These are phyloP conservation scores for Drosophila nebulosa DNA, from an alignment of 1,140 invertebrate genomes.

Conservation along the genomic window DNA sequence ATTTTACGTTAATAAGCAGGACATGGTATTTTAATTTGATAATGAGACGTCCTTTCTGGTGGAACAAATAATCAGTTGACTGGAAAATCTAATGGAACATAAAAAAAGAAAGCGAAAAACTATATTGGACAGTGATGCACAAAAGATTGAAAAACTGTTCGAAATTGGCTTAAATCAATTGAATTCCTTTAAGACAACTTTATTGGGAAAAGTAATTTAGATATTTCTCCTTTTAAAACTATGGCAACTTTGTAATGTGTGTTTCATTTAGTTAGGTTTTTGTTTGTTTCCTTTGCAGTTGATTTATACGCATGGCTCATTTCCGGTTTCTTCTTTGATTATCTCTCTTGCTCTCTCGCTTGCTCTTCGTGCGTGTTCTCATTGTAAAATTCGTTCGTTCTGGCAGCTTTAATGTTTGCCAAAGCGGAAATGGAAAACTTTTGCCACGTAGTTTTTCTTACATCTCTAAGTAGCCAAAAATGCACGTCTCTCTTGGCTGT, in stretches of 20 bases:
- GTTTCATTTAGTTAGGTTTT: constrained; percentile 22
- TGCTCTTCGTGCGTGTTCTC: constrained; percentile 24
- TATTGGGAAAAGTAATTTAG: not conserved
- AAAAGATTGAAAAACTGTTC: not conserved
- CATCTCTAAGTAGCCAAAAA: constrained; percentile 63
- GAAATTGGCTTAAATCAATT: not conserved
- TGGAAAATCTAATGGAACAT: constrained; percentile 5
- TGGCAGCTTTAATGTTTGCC: constrained; percentile 77
- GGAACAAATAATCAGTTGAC: not conserved
- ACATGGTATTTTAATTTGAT: constrained; percentile 50
- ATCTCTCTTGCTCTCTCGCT: constrained; percentile 43
- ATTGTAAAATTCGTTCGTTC: constrained; percentile 75
- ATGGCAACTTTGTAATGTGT: constrained; percentile 1
- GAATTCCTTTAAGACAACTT: not conserved
- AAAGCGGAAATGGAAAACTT: constrained; percentile 78
- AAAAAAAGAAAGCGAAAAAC: not conserved
- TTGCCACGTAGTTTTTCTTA: constrained; percentile 61
- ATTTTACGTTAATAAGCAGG: constrained; percentile 57
- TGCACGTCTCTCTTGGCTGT: constrained; percentile 51
- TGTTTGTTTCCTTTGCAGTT: constrained; percentile 50
- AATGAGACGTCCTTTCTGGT: constrained; percentile 4
- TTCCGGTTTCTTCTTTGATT: constrained; percentile 64
- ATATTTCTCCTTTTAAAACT: not conserved
- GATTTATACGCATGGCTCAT: constrained; percentile 66
- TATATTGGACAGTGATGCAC: not conserved